A percentile compares a stretch with the other conserved stretches of the same genome.
phyloP scores from a whole-genome alignment of 2,113 vertebrate genomes.

The Heloderma charlesbogerti region DNA sequence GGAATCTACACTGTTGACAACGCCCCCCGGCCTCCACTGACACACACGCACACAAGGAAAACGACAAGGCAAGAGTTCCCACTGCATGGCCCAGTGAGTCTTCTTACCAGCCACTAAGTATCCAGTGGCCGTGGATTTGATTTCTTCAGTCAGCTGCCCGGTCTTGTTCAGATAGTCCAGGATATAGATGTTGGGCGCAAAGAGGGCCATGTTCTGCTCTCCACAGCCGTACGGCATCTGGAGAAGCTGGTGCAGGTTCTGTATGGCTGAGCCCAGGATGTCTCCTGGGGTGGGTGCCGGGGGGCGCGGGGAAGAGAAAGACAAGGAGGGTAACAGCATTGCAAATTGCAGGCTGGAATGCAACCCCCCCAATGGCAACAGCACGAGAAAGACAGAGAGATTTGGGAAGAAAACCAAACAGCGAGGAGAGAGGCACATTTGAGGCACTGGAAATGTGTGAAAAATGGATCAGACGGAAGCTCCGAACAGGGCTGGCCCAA shows the following conservation, averaged over 20 bases:
- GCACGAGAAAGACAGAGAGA: background rate
- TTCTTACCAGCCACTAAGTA: slow-evolving; percentile 85
- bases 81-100: background rate
- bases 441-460: too few species aligned
- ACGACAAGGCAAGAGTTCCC: background rate
- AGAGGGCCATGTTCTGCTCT: slow-evolving; percentile 90
- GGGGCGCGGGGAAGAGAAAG: slow-evolving; percentile 17
- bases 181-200: slow-evolving; percentile 91
- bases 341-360: background rate
- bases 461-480: too few species aligned
- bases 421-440: background rate
- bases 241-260: slow-evolving; percentile 85
- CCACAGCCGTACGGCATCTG: slow-evolving; percentile 89
- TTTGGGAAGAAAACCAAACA: background rate
- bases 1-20: background rate
- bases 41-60: too few species aligned
- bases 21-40: background rate
- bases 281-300: slow-evolving; percentile 84
- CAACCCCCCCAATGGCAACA: background rate
- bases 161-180: slow-evolving; percentile 86
- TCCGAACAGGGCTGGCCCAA: too few species aligned
- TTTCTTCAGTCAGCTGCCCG: slow-evolving; percentile 80
- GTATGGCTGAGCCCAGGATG: slow-evolving; percentile 83
- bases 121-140: slow-evolving; percentile 75
- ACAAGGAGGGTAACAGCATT: too few species aligned